Base-by-base conservation (phyloP, 2,113 vertebrate genomes). In the Paracanthobrama guichenoti region DNA sequence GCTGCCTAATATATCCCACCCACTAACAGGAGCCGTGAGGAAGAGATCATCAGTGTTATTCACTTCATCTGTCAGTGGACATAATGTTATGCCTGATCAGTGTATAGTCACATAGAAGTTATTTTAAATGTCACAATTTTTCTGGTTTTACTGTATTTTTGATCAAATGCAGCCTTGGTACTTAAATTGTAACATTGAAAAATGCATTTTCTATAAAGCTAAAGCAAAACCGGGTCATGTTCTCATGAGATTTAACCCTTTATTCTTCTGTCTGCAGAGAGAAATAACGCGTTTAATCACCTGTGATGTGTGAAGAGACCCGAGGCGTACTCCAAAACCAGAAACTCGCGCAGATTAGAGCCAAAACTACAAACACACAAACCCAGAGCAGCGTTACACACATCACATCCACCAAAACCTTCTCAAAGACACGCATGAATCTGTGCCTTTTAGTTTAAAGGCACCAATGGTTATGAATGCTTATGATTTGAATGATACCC, bases 221-320 rank as follows among this genome's bases (percentile, higher is more conserved):
- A 31, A 31, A 31, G 2, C 28, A 31, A 31, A 2, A 31, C 28
- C 28, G 28, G 28, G 28, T 31, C 28, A 62, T 28, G 13, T 64
- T 64, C 28, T 28, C 16, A 22, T 71, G 16, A 69, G 69, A 46
- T 42, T 57, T 22, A 92, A 98, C 96, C 96, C 98, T 92, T 98
- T 13, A 42, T 16, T 42, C 3, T 0, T 69, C 6, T 0, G 0
- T 73, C 22, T 24, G 11, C 12, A 48, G 42, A 73, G 42, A 13
- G 28, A 0, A 18, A 28, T 53, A 4, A 31, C 12, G n/a, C 0
- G 16, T 67, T 50, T 4, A 71, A 11, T 81, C 92, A 99, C 98
- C 98, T 99, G 93, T 98, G 96, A 88, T 99, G 97, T 18, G 96
- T 95, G 87, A 99, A 98, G 85, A 99, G 96, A 64, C 97, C 97